Evolutionary conservation across 2,888 invertebrate genomes (phyloP), one percentile per base, ranked within the genome.

Genomic region (Torymus tubicola): DNA sequence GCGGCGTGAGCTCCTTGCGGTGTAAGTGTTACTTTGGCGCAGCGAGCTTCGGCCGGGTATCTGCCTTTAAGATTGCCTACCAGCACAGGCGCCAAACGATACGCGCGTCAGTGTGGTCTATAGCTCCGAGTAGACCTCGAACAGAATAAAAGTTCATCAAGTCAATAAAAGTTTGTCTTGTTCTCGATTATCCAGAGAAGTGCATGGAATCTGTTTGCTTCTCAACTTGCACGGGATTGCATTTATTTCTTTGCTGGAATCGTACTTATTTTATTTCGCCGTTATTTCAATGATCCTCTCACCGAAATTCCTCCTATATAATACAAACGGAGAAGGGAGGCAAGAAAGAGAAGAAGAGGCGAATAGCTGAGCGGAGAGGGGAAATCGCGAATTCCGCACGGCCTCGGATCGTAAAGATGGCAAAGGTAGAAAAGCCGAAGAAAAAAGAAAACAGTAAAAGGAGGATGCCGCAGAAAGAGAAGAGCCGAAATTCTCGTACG

Each of bases 361-460:
- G 65, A 61, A 65, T 65, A 78, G 42, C 42, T 42, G 42, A 5
- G 42, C 42, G 42, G 8, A 42, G 42, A 42, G 42, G 42, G 42
- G 78, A 72, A 72, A 72, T 61, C 71, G 71, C 50, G 67, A 78
- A 78, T 78, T 71, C 78, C 78, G 67, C 74, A 57, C 70, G 57
- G 16, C 52, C 52, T 16, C 14, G 2, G 53, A 31, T n/a, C 18
- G n/a, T 10, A 8, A 5, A 18, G 52, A 21, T 16, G 31, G 60
- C 5, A 42, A 18, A 21, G 60, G 21, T 60, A 16, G 57, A 2
- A 55, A 67, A 31, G 13, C 24, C 2, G 42, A 42, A 31, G 42
- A 16, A 69, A 76, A 64, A 70, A 77, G 53, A 2, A 64, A 61
- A 53, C 5, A 70, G 58, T 50, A 70, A 57, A 55, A 61, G 42